Evolutionary conservation across 2,888 invertebrate species (phyloP).

Genomic region (Ectobius pallidus): DNA sequence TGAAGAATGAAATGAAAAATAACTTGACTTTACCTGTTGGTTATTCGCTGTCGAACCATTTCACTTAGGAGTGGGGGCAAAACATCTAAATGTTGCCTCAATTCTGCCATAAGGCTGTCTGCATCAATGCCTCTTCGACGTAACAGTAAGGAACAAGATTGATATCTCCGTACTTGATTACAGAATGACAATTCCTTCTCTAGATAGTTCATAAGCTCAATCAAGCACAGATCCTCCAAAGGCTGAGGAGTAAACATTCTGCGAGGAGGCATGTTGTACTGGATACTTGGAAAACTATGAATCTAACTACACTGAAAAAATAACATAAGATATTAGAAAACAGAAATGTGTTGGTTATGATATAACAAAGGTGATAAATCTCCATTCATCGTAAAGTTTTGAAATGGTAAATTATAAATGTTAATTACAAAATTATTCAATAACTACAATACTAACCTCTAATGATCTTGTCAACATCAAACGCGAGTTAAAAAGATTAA

Average conservation of each 20-base stretch:
- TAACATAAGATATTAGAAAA: too few relatives aligned
- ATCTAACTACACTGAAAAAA: too few relatives aligned
- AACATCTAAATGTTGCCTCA: constrained; percentile 27
- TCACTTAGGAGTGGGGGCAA: constrained; percentile 38
- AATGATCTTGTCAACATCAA: too few relatives aligned
- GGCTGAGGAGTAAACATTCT: constrained; percentile 21
- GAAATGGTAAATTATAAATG: too few relatives aligned
- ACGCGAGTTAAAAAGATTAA: too few relatives aligned
- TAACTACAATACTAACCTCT: too few relatives aligned
- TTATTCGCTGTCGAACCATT: constrained; percentile 33
- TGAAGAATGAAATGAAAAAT: too few relatives aligned
- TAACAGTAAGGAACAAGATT: constrained; percentile 34
- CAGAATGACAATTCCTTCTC: constrained; percentile 28
- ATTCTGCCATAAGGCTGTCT: constrained; percentile 18
- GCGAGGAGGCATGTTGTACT: constrained; percentile 34
- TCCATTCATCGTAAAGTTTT: too few relatives aligned
- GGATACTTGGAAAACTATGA: too few relatives aligned
- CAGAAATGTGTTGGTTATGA: too few relatives aligned
- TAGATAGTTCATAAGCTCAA: constrained; percentile 31
- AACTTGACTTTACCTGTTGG: constrained; percentile 29
- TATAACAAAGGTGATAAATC: too few relatives aligned
- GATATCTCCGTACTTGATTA: constrained; percentile 26
- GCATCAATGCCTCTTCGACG: constrained; percentile 35
- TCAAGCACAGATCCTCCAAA: constrained; percentile 33
- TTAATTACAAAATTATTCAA: too few relatives aligned